Evolutionary conservation across 2,888 invertebrate genomes (phyloP).

Genomic region (Clitarchus hookeri): DNA sequence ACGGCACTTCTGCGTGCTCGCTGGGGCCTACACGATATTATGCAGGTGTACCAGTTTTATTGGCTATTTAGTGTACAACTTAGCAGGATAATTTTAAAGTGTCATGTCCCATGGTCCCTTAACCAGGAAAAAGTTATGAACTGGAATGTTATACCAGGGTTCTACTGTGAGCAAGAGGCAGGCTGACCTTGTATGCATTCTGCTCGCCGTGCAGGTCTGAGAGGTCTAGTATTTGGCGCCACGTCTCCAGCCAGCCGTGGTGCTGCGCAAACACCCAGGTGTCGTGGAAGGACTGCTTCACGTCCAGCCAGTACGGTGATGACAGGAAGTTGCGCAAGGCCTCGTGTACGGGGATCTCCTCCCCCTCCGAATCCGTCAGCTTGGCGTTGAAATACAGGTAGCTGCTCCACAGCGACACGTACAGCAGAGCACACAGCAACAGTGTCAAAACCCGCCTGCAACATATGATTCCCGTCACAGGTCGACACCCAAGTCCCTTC

Average conservation of each 20-base stretch:
- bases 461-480: neutral
- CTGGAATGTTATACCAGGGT: neutral
- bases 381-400: constrained; percentile 88
- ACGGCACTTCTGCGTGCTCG: no score
- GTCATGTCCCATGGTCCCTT: no score
- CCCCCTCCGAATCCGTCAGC: constrained; percentile 81
- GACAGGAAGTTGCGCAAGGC: constrained; percentile 88
- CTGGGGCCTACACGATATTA: no score
- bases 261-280: constrained; percentile 78
- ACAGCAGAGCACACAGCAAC: constrained; percentile 65
- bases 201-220: constrained; percentile 90
- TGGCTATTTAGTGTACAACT: no score
- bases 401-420: constrained; percentile 74
- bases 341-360: constrained; percentile 85
- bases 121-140: neutral
- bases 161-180: neutral
- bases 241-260: constrained; percentile 87
- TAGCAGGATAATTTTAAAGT: no score
- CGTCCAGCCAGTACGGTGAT: constrained; percentile 83
- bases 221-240: constrained; percentile 82
- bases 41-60: no score
- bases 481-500: neutral
- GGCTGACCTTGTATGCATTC: constrained; percentile 77
- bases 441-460: constrained; percentile 65
- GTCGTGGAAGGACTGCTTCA: constrained; percentile 72